Evolutionary conservation across 2,113 vertebrate species (phyloP).

Genomic region (Procavia capensis): DNA sequence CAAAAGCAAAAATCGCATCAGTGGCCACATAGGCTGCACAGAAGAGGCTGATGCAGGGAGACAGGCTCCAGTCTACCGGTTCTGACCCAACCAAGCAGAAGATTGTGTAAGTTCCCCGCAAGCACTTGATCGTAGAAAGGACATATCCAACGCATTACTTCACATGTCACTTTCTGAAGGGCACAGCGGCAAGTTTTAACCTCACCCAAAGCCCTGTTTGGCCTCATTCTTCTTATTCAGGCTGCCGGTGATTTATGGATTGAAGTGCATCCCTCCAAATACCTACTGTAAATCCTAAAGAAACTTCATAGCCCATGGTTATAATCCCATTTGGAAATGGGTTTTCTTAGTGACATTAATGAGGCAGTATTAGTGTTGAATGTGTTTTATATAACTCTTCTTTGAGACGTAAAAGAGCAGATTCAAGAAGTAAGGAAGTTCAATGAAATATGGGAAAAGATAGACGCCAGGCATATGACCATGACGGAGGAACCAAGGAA

Average conservation of each 20-base stretch:
- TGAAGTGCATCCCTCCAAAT: background rate
- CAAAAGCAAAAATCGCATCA: background rate
- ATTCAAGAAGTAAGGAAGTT: background rate
- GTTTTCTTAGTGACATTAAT: background rate
- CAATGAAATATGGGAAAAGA: background rate
- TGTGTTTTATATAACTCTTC: background rate
- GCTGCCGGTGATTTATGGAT: slow-evolving; percentile 73
- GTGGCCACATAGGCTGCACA: background rate
- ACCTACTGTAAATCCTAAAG: background rate
- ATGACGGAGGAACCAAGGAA: background rate
- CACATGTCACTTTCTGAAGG: slow-evolving; percentile 84
- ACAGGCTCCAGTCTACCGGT: slow-evolving; percentile 70
- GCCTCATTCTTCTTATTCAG: slow-evolving; percentile 78
- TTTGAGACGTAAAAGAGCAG: background rate
- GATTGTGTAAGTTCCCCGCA: slow-evolving; percentile 84
- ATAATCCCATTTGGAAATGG: background rate
- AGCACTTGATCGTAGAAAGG: slow-evolving; percentile 86
- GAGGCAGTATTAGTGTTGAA: background rate
- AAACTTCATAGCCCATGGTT: background rate
- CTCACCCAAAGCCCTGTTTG: slow-evolving; percentile 81
- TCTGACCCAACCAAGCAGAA: slow-evolving; percentile 86
- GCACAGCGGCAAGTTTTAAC: slow-evolving; percentile 81
- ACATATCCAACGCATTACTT: slow-evolving; percentile 80
- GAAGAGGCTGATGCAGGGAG: slow-evolving; percentile 62
- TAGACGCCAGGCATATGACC: background rate